Evolutionary conservation across 1,140 invertebrate genomes (phyloP).

Genomic region (Bicyclus anynana): DNA sequence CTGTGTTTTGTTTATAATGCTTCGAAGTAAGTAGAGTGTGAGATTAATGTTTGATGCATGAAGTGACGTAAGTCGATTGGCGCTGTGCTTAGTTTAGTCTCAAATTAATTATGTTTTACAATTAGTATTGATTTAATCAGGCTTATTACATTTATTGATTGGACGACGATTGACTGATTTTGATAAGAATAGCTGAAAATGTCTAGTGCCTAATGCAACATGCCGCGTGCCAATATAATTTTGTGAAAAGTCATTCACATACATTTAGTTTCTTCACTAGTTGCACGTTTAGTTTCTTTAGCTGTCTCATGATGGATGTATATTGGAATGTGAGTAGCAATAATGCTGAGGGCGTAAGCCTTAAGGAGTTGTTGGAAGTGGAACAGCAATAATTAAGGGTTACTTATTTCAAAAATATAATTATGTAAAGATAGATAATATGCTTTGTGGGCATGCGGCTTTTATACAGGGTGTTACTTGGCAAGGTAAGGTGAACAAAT

Average conservation of each 20-base stretch:
- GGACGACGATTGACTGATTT: conserved; percentile 56
- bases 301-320: not conserved
- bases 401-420: conserved; percentile 3
- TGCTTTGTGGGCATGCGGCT: not conserved
- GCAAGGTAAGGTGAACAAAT: too few relatives aligned
- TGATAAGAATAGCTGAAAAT: conserved; percentile 44
- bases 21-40: conserved; percentile 46
- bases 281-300: conserved; percentile 2
- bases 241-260: not conserved
- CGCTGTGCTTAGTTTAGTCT: conserved; percentile 72
- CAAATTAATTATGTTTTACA: conserved; percentile 57
- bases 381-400: conserved; percentile 7
- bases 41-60: conserved; percentile 45
- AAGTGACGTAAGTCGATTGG: conserved; percentile 53
- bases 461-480: not conserved
- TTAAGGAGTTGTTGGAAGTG: conserved; percentile 1
- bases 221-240: conserved; percentile 50
- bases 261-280: not conserved
- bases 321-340: conserved; percentile 1
- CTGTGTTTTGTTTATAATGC: conserved; percentile 67
- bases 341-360: not conserved
- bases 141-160: conserved; percentile 44
- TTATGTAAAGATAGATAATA: not conserved
- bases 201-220: conserved; percentile 30
- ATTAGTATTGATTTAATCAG: conserved; percentile 49